Evolutionary conservation across 2,888 invertebrate genomes (phyloP).

Genomic region (Lepidocyrtinus sp.): DNA sequence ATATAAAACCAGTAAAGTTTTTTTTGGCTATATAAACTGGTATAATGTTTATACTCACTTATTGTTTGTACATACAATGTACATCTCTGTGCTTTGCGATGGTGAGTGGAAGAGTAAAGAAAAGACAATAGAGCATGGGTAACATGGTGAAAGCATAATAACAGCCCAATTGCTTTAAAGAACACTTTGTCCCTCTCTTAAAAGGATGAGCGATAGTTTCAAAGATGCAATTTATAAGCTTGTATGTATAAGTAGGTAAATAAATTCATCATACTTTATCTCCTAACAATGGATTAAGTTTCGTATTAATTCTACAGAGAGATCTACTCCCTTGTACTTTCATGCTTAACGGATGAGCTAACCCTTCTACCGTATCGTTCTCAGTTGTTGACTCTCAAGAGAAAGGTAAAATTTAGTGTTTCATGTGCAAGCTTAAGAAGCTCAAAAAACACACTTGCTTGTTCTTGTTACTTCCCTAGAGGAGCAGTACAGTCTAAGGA

Average conservation of each 20-base stretch:
- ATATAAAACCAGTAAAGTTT: background rate
- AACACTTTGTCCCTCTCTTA: background rate
- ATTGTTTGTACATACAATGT: too few species aligned
- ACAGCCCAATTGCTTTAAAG: background rate
- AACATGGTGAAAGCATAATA: background rate
- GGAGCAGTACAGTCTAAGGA: too few species aligned
- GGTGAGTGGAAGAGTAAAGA: background rate
- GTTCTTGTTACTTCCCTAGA: too few species aligned
- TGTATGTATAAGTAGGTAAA: background rate
- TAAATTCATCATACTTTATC: background rate
- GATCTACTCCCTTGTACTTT: background rate
- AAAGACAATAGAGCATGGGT: too few species aligned
- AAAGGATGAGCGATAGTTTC: background rate
- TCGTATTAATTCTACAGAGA: background rate
- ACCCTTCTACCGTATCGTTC: background rate
- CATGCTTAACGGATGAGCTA: background rate
- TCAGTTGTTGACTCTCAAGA: background rate
- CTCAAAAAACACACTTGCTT: too few species aligned
- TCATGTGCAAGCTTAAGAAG: too few species aligned
- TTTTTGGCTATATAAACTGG: too few species aligned
- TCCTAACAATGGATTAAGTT: conserved; percentile 1
- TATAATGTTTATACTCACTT: too few species aligned
- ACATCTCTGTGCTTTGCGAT: too few species aligned
- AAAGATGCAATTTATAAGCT: background rate
- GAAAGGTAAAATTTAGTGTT: conserved; percentile 18